Conservation (phyloP, 1,140 invertebrate genomes). For the Lethrus apterus region DNA sequence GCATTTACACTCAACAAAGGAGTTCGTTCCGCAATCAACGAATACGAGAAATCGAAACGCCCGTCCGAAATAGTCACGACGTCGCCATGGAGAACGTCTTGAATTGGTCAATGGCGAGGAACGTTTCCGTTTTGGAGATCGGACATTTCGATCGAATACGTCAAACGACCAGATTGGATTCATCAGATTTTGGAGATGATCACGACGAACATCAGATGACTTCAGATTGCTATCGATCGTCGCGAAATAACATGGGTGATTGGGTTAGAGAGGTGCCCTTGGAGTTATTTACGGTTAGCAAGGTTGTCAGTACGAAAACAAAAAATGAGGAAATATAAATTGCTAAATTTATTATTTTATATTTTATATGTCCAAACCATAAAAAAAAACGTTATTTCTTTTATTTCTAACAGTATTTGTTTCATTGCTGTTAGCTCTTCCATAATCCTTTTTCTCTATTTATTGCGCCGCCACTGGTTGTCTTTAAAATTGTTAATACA, state of each 20-base stretch:
- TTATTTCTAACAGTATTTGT: no score
- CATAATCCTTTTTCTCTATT: no score
- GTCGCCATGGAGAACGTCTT: conserved; percentile 35
- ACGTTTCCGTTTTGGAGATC: conserved; percentile 25
- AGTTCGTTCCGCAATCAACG: background rate
- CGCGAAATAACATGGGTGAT: conserved; percentile 24
- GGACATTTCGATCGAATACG: conserved; percentile 14
- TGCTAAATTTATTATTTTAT: no score
- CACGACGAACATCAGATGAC: conserved; percentile 9
- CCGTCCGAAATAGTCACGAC: conserved; percentile 17
- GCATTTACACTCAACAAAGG: conserved; percentile 11
- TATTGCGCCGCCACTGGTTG: no score
- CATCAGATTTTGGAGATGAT: background rate
- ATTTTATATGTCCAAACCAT: no score
- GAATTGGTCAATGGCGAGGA: conserved; percentile 37
- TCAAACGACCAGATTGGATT: background rate
- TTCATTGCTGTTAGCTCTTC: no score
- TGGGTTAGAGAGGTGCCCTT: conserved; percentile 41
- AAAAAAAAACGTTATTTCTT: no score
- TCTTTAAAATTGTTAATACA: no score
- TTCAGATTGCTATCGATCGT: conserved; percentile 5
- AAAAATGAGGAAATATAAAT: background rate
- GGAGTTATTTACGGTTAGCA: conserved; percentile 42
- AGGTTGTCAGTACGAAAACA: conserved; percentile 26
- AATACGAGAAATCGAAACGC: conserved; percentile 14